phyloP scores from a whole-genome alignment of 2,888 invertebrate genomes.

The Cantharis nigra region DNA sequence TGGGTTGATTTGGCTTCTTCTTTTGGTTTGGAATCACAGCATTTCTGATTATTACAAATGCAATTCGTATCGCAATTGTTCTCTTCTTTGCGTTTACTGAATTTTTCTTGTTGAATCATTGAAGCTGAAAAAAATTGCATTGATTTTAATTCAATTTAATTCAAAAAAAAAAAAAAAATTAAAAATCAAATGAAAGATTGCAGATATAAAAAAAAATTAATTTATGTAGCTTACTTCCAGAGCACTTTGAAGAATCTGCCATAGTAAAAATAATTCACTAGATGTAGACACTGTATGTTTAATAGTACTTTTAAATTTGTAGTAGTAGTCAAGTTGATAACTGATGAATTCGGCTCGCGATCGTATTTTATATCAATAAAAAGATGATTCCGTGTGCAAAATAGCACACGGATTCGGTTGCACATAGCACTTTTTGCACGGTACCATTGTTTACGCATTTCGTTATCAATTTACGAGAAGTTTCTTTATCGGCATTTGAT shows the following conservation, averaged over 20 bases:
- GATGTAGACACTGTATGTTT: background rate
- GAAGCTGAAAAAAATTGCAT: background rate
- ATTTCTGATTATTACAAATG: background rate
- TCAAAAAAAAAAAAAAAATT: no score
- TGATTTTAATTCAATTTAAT: no score
- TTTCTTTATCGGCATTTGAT: background rate
- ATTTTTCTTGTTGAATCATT: background rate
- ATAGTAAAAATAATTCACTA: background rate
- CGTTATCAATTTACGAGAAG: background rate
- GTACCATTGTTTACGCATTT: background rate
- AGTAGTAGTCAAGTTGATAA: background rate
- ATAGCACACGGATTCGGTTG: background rate
- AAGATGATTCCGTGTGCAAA: constrained; percentile 3
- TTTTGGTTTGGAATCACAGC: background rate
- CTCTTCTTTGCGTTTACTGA: background rate
- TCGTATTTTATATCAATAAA: background rate
- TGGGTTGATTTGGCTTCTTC: background rate
- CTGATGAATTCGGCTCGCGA: background rate
- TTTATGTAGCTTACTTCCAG: background rate
- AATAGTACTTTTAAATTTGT: background rate
- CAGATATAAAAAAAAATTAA: no score
- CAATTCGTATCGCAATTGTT: background rate
- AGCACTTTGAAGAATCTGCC: background rate
- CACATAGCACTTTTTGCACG: background rate
- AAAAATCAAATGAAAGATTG: no score